Conservation (phyloP, 2,113 vertebrate genomes). For the Dromiciops gliroides region DNA sequence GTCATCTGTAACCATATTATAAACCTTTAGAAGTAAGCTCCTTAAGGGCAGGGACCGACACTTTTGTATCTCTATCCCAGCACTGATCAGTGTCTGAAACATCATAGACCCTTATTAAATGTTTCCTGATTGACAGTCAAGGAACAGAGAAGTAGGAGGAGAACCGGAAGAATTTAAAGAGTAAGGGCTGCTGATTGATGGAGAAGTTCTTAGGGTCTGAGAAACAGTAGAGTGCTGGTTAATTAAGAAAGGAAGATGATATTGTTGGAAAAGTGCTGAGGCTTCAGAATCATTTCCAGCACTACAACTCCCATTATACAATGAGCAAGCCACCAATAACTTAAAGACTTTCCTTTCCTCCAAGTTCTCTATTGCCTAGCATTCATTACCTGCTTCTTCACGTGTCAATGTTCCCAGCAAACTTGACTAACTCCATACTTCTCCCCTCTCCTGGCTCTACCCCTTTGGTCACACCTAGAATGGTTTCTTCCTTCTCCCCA, state of each 20-base stretch:
- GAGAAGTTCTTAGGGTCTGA: not conserved
- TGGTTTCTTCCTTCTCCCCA: not conserved
- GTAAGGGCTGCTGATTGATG: not conserved
- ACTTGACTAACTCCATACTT: not conserved
- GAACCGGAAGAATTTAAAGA: not conserved
- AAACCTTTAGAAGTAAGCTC: not conserved
- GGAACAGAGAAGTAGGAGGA: not conserved
- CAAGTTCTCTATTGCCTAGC: not conserved
- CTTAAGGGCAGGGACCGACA: not conserved
- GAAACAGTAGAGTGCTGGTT: not conserved
- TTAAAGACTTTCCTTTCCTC: not conserved
- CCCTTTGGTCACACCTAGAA: not conserved
- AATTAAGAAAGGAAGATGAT: not conserved
- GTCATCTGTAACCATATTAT: not conserved
- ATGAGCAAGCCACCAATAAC: not conserved
- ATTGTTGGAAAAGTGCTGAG: not conserved
- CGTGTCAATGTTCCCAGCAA: no score
- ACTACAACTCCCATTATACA: not conserved
- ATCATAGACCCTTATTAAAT: not conserved
- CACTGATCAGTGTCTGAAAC: not conserved
- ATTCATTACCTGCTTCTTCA: not conserved
- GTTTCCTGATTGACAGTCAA: not conserved
- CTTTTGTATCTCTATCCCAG: not conserved
- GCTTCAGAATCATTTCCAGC: not conserved
- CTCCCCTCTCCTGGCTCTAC: not conserved